A percentile compares a stretch with the other conserved stretches of the same genome.
Evolutionary conservation across 2,888 invertebrate genomes (phyloP).

Genomic region (Muscina levida): DNA sequence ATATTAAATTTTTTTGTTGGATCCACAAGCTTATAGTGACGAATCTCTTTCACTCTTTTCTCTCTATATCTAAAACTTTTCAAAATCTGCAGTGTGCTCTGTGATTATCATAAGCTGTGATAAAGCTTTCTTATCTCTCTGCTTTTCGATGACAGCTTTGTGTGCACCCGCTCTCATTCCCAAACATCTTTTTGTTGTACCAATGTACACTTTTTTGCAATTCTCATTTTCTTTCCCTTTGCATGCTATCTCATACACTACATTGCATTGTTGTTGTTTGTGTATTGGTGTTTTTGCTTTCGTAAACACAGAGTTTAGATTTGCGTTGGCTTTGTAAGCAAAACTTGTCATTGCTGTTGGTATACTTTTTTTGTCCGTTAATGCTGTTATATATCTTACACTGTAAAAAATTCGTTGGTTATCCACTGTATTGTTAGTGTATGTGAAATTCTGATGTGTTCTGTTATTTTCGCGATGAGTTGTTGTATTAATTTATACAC

Average conservation of each 20-base stretch:
- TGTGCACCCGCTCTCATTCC: not conserved
- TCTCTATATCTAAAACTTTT: too few species aligned
- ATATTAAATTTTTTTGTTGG: not conserved
- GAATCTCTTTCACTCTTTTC: not conserved
- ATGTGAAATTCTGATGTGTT: too few species aligned
- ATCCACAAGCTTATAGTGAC: not conserved
- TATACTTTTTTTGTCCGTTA: too few species aligned
- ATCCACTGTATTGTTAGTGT: too few species aligned
- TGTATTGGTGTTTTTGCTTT: not conserved
- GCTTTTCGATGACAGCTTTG: not conserved
- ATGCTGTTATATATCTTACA: too few species aligned
- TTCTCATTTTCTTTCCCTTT: not conserved
- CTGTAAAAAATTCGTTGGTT: too few species aligned
- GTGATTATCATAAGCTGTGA: not conserved
- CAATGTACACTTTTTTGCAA: not conserved
- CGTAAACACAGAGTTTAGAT: not conserved
- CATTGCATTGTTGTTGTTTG: not conserved
- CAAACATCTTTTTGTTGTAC: not conserved
- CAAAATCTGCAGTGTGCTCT: too few species aligned
- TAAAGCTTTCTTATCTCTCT: not conserved
- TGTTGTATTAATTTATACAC: too few species aligned
- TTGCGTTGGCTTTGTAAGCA: too few species aligned
- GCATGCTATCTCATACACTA: not conserved
- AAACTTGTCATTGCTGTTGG: too few species aligned
- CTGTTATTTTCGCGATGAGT: too few species aligned